Evolutionary conservation across 2,797 vertebrate genomes (phyloP).

Genomic region (Halcyon badia): DNA sequence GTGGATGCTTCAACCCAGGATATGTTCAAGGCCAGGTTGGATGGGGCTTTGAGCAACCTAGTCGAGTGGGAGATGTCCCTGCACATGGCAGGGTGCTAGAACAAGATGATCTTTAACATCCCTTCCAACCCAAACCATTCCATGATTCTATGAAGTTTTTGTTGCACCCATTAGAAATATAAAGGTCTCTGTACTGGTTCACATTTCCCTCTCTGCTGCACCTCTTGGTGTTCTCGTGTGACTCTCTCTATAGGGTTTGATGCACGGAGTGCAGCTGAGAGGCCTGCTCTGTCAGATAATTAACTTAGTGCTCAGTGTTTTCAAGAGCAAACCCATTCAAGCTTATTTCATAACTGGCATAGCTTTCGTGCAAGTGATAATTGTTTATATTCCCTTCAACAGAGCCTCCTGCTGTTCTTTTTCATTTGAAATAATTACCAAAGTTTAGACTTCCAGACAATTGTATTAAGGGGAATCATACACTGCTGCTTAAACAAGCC

Average conservation of each 20-base stretch:
- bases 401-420: conserved; percentile 64
- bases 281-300: background rate
- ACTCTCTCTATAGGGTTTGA: background rate
- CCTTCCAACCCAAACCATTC: background rate
- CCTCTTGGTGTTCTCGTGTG: background rate
- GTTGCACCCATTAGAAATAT: background rate
- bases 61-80: background rate
- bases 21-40: background rate
- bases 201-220: background rate
- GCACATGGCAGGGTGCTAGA: background rate
- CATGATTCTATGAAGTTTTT: background rate
- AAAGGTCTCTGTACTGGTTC: background rate
- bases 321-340: conserved; percentile 42
- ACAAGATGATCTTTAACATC: too few species aligned
- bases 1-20: background rate
- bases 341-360: conserved; percentile 39
- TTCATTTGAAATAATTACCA: conserved; percentile 68
- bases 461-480: conserved; percentile 62
- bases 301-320: conserved; percentile 1
- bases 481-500: conserved; percentile 44
- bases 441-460: conserved; percentile 71
- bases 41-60: background rate
- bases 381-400: conserved; percentile 71
- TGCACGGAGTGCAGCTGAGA: background rate
- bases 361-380: conserved; percentile 68